phyloP scores from a whole-genome alignment of 2,797 vertebrate genomes.

The Helicolenus hilgendorfi region DNA sequence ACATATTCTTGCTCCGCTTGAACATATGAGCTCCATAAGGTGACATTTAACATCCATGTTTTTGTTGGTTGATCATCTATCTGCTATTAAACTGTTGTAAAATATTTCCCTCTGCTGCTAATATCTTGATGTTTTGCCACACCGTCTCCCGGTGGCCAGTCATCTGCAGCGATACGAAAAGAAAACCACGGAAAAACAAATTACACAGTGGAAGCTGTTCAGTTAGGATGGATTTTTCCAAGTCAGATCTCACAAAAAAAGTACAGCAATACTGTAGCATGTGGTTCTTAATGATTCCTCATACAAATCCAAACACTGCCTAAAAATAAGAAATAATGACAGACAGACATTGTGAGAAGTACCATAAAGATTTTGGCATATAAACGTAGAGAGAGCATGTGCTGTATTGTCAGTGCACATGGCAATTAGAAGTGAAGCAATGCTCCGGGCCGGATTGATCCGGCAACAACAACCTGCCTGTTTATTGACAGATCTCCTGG shows the following conservation, averaged over 20 bases:
- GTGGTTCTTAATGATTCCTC: neutral
- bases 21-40: neutral
- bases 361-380: conserved; percentile 42
- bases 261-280: neutral
- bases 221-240: neutral
- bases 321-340: neutral
- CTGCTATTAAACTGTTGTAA: neutral
- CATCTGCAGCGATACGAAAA: neutral
- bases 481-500: conserved; percentile 83
- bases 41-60: conserved; percentile 12
- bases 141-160: neutral
- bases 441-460: conserved; percentile 81
- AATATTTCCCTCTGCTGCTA: neutral
- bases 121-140: neutral
- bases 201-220: conserved; percentile 3
- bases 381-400: conserved; percentile 28
- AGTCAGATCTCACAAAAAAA: neutral
- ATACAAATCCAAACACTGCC: neutral
- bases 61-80: neutral
- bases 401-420: conserved; percentile 57
- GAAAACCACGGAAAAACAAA: neutral
- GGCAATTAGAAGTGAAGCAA: conserved; percentile 83
- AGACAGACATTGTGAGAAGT: conserved; percentile 4
- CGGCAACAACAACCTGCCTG: conserved; percentile 79
- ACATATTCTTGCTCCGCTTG: neutral